Evolutionary conservation across 2,797 vertebrate species (phyloP), one percentile per base, ranked within the genome.

Genomic region (Gadopsis marmoratus): DNA sequence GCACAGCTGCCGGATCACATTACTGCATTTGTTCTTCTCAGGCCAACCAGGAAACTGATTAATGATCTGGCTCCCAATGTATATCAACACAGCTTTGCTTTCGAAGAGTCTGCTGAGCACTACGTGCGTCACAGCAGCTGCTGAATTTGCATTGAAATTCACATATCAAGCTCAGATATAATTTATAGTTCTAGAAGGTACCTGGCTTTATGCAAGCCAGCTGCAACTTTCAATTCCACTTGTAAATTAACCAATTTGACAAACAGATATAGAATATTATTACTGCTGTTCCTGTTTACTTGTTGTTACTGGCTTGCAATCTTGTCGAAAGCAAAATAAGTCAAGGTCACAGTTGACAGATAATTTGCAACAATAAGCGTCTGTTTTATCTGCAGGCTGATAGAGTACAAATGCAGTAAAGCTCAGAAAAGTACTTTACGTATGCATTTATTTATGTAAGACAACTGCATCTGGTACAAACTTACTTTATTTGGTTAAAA

Each of bases 1-100:
- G 63, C 72, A 64, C 48, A 23, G 75, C 79, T 74, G 54, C 61
- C 43, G 2, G 90, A 78, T 95, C 90, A 79, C 26, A 56, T 95
- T 95, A 87, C 94, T 50, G 50, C 71, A 77, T 90, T 91, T 91
- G 88, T 93, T 88, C 78, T 70, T 75, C 83, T 89, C 87, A 85
- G 31, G 86, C 73, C 87, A 64, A 76, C 83, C 86, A 62, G 86
- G 87, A 89, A 93, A 89, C 91, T 89, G 93, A 93, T 95, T 94
- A 92, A 91, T 85, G 91, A 94, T 91, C 94, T 92, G 80, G 68
- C 75, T 76, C 39, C n/a, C 17, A 7, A 11, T 39, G 26, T 63
- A 67, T 74, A 26, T 82, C 72, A 82, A 39, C 60, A n/a, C 67
- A 82, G 85, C 91, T 89, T 90, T 94, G 93, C 90, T 94, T 94